phyloP scores from a whole-genome alignment of 2,888 invertebrate genomes.

The Ommatoiulus sabulosus region DNA sequence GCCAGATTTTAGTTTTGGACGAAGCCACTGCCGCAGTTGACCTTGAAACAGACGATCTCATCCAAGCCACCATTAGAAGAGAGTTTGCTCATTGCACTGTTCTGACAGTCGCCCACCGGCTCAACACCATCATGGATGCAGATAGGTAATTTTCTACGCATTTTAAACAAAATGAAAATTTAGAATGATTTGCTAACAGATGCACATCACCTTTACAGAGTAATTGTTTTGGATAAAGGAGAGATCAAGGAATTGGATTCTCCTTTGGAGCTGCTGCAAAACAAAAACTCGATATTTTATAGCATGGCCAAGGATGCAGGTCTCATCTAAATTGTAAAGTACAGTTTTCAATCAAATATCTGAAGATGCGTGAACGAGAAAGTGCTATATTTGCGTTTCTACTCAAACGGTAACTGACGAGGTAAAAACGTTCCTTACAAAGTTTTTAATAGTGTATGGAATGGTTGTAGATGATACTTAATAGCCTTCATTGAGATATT shows the following conservation, averaged over 20 bases:
- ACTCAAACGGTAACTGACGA: no score
- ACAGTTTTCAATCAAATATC: no score
- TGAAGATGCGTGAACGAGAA: no score
- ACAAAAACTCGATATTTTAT: slow-evolving; percentile 79
- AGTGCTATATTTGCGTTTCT: no score
- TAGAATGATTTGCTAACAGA: background rate
- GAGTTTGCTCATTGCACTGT: slow-evolving; percentile 62
- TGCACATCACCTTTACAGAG: slow-evolving; percentile 71
- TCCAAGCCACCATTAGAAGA: slow-evolving; percentile 61
- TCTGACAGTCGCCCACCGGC: slow-evolving; percentile 78
- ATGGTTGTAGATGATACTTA: no score
- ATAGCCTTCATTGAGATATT: no score
- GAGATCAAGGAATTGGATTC: slow-evolving; percentile 82
- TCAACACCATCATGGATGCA: slow-evolving; percentile 89
- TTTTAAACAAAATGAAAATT: background rate
- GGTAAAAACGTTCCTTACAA: no score
- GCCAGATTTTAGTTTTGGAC: slow-evolving; percentile 61
- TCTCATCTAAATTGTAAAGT: slow-evolving; percentile 66
- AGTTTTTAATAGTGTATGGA: no score
- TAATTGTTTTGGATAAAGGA: slow-evolving; percentile 79
- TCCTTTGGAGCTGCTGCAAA: slow-evolving; percentile 77
- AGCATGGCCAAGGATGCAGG: slow-evolving; percentile 89
- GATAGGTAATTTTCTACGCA: slow-evolving; percentile 61
- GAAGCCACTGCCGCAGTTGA: slow-evolving; percentile 62
- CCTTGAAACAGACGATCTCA: slow-evolving; percentile 61